Evolutionary conservation across 2,113 vertebrate species (phyloP), one percentile per base, ranked within the genome.

Genomic region (Hemichromis elongatus): DNA sequence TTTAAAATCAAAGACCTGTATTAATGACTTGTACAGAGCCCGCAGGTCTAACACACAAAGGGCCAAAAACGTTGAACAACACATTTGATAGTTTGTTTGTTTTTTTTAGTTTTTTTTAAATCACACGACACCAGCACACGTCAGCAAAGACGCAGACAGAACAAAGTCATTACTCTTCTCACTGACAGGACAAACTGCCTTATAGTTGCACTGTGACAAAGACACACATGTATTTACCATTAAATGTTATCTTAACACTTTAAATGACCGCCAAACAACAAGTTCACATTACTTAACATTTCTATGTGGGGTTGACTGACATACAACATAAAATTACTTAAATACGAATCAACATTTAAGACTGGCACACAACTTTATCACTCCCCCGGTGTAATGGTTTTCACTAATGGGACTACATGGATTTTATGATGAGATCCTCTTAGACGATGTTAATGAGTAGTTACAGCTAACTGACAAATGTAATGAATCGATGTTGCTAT

Each of bases 1-100:
- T 99, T 99, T 97, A 98, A 98, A 96, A 96, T 98, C 95, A 96
- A 96, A 96, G 90, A 96, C 94, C 95, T 94, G 92, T 53, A 91
- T 97, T 96, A 97, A 96, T 96, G 92, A 94, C 92, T 94, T 88
- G 82, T 21, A 87, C 88, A 93, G 82, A 90, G 88, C 57, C 87
- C 8, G 5, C 63, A 87, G 78, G 79, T 82, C 89, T 91, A 90
- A 89, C 63, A 90, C 77, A 93, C 70, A 90, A 16, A 50, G 79
- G 89, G 84, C 86, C 86, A 92, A 80, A 92, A 83, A 92, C n/a
- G 59, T 42, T 54, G 57, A 91, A 88, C 83, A 28, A 52, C 18
- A 91, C 66, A 86, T 91, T 81, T 66, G n/a, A 84, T 33, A 3
- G 52, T 21, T 70, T 68, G 12, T 11, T 4, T 40, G 16, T 9